Evolutionary conservation across 2,888 invertebrate species (phyloP).

Genomic region (Eilema caniola): DNA sequence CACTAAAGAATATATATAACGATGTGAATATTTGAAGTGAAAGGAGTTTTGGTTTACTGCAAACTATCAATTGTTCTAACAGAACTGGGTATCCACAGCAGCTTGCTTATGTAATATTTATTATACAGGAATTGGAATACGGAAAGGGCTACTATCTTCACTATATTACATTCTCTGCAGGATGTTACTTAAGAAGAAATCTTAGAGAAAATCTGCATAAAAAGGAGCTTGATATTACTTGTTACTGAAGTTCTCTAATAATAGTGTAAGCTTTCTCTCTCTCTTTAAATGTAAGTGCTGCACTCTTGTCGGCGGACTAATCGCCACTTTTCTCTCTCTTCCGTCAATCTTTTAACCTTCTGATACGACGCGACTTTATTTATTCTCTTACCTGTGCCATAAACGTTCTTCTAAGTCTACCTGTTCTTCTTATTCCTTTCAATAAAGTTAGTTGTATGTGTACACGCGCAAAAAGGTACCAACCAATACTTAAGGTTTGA

Average conservation of each 20-base stretch:
- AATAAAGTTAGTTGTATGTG: too few relatives aligned
- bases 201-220: background rate
- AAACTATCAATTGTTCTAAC: conserved; percentile 30
- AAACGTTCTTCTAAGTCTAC: too few relatives aligned
- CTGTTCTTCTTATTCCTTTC: too few relatives aligned
- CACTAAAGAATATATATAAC: background rate
- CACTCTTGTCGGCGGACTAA: too few relatives aligned
- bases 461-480: too few relatives aligned
- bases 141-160: background rate
- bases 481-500: too few relatives aligned
- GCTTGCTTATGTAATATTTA: conserved; percentile 29
- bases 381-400: too few relatives aligned
- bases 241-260: background rate
- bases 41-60: conserved; percentile 32
- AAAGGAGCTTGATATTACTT: background rate
- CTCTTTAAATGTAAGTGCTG: too few relatives aligned
- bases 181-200: background rate
- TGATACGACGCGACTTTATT: too few relatives aligned
- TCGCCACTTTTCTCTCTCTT: too few relatives aligned
- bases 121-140: conserved; percentile 40
- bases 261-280: too few relatives aligned
- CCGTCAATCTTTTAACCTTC: too few relatives aligned
- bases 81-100: conserved; percentile 12
- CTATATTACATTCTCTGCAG: background rate
- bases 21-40: conserved; percentile 29